phyloP scores from a whole-genome alignment of 2,888 invertebrate genomes.

The Hydraecia micacea region DNA sequence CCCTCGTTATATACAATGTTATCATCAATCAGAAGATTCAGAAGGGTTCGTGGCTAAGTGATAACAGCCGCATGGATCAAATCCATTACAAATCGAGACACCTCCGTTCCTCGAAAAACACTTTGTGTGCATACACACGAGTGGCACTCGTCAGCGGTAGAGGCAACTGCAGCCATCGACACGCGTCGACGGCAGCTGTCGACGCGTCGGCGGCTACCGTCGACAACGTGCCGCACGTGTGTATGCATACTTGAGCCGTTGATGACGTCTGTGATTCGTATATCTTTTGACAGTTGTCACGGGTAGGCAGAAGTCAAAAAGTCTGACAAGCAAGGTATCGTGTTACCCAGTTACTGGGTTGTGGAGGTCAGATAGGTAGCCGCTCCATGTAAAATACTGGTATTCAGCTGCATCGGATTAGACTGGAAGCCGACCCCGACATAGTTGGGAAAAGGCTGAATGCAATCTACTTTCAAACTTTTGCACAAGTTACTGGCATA shows the following conservation, averaged over 20 bases:
- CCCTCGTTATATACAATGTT: neutral
- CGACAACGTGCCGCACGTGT: too few species aligned
- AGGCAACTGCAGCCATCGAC: too few species aligned
- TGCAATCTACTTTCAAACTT: neutral
- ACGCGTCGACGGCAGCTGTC: too few species aligned
- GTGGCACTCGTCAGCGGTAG: too few species aligned
- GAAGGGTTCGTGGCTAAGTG: neutral
- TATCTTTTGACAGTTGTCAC: neutral
- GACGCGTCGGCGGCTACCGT: too few species aligned
- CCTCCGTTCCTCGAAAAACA: neutral
- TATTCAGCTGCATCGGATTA: neutral
- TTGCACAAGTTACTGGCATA: neutral
- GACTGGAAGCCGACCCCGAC: neutral
- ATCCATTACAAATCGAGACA: too few species aligned
- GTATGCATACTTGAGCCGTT: neutral
- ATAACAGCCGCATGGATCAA: neutral
- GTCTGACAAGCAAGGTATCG: neutral
- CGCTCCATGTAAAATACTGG: neutral
- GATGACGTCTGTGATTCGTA: neutral
- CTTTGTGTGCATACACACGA: too few species aligned
- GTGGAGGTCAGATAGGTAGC: neutral
- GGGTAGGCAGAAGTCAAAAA: neutral
- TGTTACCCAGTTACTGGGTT: neutral
- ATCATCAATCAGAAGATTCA: neutral
- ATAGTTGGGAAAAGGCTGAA: neutral